Evolutionary conservation across 2,888 invertebrate species (phyloP), one percentile per base, ranked within the genome.

Genomic region (Lacanobia oleracea): DNA sequence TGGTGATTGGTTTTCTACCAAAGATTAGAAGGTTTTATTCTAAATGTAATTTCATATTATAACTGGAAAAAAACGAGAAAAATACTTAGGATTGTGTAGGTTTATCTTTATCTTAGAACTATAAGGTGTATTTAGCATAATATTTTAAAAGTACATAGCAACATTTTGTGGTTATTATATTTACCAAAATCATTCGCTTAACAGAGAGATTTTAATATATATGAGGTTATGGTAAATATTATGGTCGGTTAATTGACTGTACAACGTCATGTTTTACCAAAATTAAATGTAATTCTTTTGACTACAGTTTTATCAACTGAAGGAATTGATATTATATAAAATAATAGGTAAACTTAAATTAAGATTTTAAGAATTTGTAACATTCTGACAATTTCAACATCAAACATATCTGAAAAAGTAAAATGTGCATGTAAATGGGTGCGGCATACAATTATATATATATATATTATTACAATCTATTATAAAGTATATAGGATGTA

Each of bases 291-390:
- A 72, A 69, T 70, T 66, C 45, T 72, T 65, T 72, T 72, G 73
- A 79, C 79, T 82, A 86, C 87, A 86, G 84, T 81, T 87, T 86
- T 88, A 90, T 90, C 87, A 90, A 90, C 86, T 88, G 87, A 93
- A 91, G 94, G 94, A 93, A 93, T 93, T 93, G 93, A 93, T 91
- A 87, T 87, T 87, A 82, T 57, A 74, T 77, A 79, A 79, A 75
- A 56, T 61, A 81, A 67, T 87, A 84, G 62, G 65, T 81, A 79
- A 79, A 68, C 27, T 59, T 45, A 69, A 72, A 69, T 56, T 83
- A 83, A 73, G 77, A 70, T 75, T 70, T 70, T 75, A 80, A 67
- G 65, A 74, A 65, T 72, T 75, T 71, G 53, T 82, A 71, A 63
- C 51, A 80, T 70, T 72, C 67, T 72, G 59, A 73, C 70, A 75